Conservation (phyloP, 2,797 vertebrate species). For the Alfaro cultratus region DNA sequence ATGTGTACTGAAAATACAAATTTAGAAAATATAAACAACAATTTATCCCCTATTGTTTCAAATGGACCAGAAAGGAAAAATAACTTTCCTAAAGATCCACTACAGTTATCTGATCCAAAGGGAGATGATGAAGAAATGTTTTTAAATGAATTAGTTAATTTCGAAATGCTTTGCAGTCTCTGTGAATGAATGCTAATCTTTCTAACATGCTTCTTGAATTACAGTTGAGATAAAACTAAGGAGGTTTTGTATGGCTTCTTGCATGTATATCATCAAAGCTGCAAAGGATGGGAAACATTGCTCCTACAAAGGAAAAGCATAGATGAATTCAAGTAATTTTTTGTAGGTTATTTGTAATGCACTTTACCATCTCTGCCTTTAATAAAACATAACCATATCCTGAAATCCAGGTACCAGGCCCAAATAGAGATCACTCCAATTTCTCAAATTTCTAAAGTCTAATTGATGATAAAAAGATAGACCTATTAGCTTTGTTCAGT, state of each 20-base stretch:
- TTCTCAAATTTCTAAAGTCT: constrained; percentile 9
- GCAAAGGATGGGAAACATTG: not conserved
- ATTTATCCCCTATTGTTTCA: no score
- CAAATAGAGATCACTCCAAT: constrained; percentile 1
- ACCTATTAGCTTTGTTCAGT: not conserved
- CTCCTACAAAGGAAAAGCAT: not conserved
- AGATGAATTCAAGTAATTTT: not conserved
- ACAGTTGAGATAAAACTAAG: not conserved
- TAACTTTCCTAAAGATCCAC: no score
- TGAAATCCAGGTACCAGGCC: not conserved
- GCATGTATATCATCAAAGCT: not conserved
- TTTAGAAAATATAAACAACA: no score
- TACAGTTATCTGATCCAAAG: no score
- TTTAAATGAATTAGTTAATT: no score
- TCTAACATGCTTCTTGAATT: not conserved
- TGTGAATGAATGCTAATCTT: no score
- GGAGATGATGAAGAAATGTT: no score
- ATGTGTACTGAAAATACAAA: no score
- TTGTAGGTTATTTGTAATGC: not conserved
- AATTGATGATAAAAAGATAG: constrained; percentile 28
- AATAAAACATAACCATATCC: not conserved
- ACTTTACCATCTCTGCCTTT: not conserved
- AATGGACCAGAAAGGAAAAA: no score
- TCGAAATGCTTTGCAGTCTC: no score
- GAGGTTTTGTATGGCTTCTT: no score